A percentile compares a stretch with the other conserved stretches of the same genome.
These are phyloP conservation scores for Coreius guichenoti DNA, from an alignment of 2,797 vertebrate species.

Conservation along the genomic window DNA sequence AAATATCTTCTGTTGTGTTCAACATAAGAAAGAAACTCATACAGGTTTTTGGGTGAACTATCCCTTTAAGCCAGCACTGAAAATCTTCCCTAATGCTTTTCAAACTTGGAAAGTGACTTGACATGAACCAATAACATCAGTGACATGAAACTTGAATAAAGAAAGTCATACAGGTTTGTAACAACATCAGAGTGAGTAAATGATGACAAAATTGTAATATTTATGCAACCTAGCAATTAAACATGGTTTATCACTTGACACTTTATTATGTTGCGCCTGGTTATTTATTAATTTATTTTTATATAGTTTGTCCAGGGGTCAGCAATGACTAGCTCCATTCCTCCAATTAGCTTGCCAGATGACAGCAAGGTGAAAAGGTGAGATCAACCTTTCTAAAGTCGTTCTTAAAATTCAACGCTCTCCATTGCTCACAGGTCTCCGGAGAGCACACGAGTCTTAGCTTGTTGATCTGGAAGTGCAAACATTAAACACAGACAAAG, in stretches of 20 bases:
- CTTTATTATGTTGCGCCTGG: neutral
- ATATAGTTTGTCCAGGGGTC: conserved; percentile 6
- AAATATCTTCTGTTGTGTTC: too few species aligned
- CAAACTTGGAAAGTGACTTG: neutral
- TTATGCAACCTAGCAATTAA: neutral
- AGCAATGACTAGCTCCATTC: conserved; percentile 11
- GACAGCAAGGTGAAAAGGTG: conserved; percentile 40
- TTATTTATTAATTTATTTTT: conserved; percentile 15
- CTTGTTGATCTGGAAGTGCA: neutral
- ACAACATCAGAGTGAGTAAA: neutral
- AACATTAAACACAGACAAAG: conserved; percentile 9
- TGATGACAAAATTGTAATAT: neutral
- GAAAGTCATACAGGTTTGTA: neutral
- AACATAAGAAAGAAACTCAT: too few species aligned
- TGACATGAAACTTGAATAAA: neutral
- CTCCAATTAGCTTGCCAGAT: conserved; percentile 31
- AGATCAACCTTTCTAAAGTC: conserved; percentile 4
- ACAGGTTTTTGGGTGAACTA: too few species aligned
- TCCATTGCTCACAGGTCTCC: conserved; percentile 21
- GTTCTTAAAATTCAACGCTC: conserved; percentile 31
- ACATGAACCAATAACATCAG: neutral
- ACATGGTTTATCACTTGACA: conserved; percentile 20
- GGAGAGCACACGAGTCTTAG: conserved; percentile 23
- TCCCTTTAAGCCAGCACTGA: neutral
- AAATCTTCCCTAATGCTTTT: neutral